phyloP scores from a whole-genome alignment of 2,888 invertebrate species.

The Epinotia brunnichana region DNA sequence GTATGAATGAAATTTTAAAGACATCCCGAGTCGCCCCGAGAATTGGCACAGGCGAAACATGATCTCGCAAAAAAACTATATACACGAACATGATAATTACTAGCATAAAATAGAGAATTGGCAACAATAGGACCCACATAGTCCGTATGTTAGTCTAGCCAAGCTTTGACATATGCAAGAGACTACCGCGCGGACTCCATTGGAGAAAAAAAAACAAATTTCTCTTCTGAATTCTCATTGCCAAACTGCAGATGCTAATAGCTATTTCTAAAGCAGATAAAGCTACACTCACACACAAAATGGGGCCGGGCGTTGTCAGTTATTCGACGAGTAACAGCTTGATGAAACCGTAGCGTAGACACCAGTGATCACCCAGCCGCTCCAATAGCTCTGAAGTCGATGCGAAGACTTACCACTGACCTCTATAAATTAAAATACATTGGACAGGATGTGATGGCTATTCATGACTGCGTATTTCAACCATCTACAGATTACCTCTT shows the following conservation, averaged over 20 bases:
- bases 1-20: background rate
- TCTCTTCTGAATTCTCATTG: too few relatives aligned
- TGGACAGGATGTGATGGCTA: background rate
- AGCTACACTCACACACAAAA: conserved; percentile 13
- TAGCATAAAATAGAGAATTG: too few relatives aligned
- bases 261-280: background rate
- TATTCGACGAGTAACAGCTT: background rate
- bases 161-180: conserved; percentile 16
- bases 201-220: background rate
- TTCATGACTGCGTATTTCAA: background rate
- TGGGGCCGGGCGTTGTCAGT: background rate
- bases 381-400: background rate
- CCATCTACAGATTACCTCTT: background rate
- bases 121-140: too few relatives aligned
- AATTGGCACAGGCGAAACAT: background rate
- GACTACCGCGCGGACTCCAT: background rate
- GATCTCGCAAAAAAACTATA: too few relatives aligned
- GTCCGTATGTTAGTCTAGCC: too few relatives aligned
- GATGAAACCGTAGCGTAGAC: background rate
- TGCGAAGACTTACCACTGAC: background rate
- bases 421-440: background rate
- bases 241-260: background rate
- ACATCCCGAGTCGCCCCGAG: background rate
- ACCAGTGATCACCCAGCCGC: background rate
- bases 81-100: too few relatives aligned